Evolutionary conservation across 2,797 vertebrate species (phyloP).

Genomic region (Urophycis tenuis): DNA sequence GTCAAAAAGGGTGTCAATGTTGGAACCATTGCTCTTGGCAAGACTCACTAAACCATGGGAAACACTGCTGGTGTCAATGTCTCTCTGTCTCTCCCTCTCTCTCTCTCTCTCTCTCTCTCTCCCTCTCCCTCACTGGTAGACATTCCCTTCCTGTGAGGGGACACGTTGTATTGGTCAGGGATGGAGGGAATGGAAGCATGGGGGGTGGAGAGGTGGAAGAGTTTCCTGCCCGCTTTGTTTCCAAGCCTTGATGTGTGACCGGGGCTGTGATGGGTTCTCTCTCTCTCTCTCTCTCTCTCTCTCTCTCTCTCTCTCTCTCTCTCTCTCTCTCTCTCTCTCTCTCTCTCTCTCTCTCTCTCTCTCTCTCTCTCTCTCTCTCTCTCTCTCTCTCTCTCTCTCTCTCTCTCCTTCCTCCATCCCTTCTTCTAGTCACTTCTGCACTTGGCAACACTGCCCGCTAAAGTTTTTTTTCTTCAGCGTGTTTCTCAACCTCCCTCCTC

Average conservation of each 20-base stretch:
- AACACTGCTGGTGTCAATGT: too few relatives aligned
- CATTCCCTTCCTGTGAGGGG: constrained; percentile 50
- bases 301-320: constrained; percentile 38
- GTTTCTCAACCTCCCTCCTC: constrained; percentile 23
- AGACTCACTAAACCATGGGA: too few relatives aligned
- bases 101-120: constrained; percentile 7
- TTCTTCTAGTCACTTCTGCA: constrained; percentile 17
- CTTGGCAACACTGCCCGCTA: too few relatives aligned
- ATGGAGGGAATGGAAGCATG: constrained; percentile 41
- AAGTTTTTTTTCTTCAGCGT: too few relatives aligned
- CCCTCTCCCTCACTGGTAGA: constrained; percentile 13
- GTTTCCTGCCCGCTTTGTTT: constrained; percentile 83
- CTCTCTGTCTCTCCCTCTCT: constrained; percentile 9
- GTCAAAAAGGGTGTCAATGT: too few relatives aligned
- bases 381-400: constrained; percentile 33
- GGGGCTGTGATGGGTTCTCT: constrained; percentile 76
- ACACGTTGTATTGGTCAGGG: constrained; percentile 44
- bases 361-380: constrained; percentile 74
- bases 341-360: constrained; percentile 66
- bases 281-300: constrained; percentile 79
- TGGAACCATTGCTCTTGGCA: too few relatives aligned
- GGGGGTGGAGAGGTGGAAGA: constrained; percentile 65
- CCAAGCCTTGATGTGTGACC: constrained; percentile 99
- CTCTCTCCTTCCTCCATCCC: constrained; percentile 24
- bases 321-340: constrained; percentile 62